Conservation (phyloP, 2,888 invertebrate genomes). For the Synanthedon andrenaeformis region DNA sequence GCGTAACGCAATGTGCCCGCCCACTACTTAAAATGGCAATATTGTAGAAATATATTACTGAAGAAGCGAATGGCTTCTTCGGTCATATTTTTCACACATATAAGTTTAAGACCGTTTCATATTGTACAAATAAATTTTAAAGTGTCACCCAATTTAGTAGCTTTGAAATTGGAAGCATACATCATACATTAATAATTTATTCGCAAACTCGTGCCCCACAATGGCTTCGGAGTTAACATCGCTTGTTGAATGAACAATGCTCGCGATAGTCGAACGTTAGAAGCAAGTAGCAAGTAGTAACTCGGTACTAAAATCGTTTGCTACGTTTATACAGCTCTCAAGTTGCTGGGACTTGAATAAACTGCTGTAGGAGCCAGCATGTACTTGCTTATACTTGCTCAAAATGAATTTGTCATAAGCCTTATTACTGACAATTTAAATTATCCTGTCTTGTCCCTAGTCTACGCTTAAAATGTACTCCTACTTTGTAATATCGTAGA, state of each 20-base stretch:
- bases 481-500: too few relatives aligned
- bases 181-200: conserved; percentile 36
- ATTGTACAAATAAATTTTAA: too few relatives aligned
- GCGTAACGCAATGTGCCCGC: too few relatives aligned
- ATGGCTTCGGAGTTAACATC: conserved; percentile 32
- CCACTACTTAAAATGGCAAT: too few relatives aligned
- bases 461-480: too few relatives aligned
- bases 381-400: conserved; percentile 5
- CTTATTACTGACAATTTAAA: not conserved
- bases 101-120: too few relatives aligned
- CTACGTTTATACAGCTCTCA: conserved; percentile 28
- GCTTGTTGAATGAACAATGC: conserved; percentile 17
- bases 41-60: too few relatives aligned
- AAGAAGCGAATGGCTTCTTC: too few relatives aligned
- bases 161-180: conserved; percentile 11
- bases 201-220: conserved; percentile 38
- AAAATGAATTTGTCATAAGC: conserved; percentile 1
- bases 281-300: conserved; percentile 13
- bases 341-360: conserved; percentile 12
- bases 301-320: conserved; percentile 23
- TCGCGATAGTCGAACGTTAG: conserved; percentile 14
- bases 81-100: too few relatives aligned
- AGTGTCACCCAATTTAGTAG: not conserved
- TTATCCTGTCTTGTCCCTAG: too few relatives aligned
- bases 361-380: conserved; percentile 5